phyloP scores from a whole-genome alignment of 2,797 vertebrate species.

The Sitta carolinensis region DNA sequence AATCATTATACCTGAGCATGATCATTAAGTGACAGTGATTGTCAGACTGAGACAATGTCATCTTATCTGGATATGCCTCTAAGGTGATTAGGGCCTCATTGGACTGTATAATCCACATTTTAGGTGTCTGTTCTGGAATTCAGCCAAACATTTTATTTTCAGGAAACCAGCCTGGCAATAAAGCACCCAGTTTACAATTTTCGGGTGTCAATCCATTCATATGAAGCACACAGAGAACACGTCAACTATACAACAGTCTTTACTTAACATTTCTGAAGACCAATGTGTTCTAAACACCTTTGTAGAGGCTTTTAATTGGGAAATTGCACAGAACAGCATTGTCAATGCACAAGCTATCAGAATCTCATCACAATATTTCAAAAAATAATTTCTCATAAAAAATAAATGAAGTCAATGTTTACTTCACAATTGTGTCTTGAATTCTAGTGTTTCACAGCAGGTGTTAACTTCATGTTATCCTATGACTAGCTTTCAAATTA shows the following conservation, averaged over 20 bases:
- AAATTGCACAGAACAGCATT: background rate
- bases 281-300: background rate
- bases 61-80: background rate
- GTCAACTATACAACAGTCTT: background rate
- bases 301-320: background rate
- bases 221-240: background rate
- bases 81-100: background rate
- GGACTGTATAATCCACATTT: background rate
- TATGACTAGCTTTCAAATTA: background rate
- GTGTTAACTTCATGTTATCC: background rate
- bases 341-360: background rate
- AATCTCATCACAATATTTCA: background rate
- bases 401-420: background rate
- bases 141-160: background rate
- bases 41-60: background rate
- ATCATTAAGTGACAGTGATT: background rate
- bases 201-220: background rate
- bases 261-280: background rate
- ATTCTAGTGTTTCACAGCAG: background rate
- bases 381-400: background rate
- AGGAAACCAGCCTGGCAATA: background rate
- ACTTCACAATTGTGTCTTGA: background rate
- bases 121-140: background rate
- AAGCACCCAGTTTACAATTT: background rate
- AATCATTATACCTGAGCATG: background rate